Percentiles rank a stretch among this genome's conserved stretches.
Evolutionary conservation across 2,113 vertebrate genomes (phyloP).

Genomic region (Irena cyanogastra): DNA sequence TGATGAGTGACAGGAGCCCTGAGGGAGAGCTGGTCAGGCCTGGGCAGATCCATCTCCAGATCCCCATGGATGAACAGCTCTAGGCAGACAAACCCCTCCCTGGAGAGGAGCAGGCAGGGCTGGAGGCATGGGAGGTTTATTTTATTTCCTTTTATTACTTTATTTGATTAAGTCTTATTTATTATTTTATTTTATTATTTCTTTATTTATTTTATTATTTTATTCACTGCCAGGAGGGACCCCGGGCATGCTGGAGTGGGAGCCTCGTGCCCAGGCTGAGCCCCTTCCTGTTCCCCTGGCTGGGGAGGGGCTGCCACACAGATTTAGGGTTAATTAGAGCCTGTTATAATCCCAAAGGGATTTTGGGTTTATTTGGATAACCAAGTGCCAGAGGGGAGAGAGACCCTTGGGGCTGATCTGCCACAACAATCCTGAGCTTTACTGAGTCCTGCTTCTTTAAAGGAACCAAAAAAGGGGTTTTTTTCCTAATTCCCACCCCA

Average conservation of each 20-base stretch:
- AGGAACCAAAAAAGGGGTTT: not conserved
- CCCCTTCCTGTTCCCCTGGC: not conserved
- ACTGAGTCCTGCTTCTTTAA: not conserved
- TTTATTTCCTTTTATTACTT: not conserved
- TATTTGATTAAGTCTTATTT: too few species aligned
- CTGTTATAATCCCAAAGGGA: accelerated
- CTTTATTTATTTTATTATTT: not conserved
- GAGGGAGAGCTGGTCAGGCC: accelerated
- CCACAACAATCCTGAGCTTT: not conserved
- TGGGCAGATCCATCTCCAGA: accelerated
- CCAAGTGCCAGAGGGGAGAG: not conserved
- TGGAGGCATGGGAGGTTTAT: not conserved
- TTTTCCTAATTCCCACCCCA: not conserved
- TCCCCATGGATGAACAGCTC: accelerated
- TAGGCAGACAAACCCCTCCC: not conserved
- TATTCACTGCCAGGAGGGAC: not conserved
- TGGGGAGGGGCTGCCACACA: not conserved
- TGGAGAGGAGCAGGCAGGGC: not conserved
- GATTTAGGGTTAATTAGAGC: not conserved
- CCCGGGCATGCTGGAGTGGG: accelerated
- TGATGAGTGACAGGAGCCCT: not conserved
- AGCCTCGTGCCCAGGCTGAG: not conserved
- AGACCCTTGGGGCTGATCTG: not conserved
- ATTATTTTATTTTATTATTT: not conserved
- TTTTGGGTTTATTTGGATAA: not conserved